Conservation (phyloP, 2,888 invertebrate genomes). For the Plebejus anna region DNA sequence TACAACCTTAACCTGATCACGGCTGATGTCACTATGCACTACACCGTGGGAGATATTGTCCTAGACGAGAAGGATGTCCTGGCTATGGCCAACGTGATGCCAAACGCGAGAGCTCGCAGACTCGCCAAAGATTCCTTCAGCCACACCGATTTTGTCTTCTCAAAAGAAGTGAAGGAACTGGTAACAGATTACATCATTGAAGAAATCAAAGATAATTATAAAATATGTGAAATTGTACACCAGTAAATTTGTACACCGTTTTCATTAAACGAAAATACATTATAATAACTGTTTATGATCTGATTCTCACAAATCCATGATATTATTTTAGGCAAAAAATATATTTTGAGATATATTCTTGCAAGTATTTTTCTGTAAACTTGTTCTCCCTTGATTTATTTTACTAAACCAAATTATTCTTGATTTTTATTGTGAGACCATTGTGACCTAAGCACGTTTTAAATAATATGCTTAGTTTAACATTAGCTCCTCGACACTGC, state of each 20-base stretch:
- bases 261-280: conserved; percentile 1
- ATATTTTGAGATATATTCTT: not conserved
- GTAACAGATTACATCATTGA: conserved; percentile 40
- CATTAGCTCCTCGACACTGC: no score
- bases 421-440: no score
- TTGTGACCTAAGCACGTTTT: no score
- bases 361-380: not conserved
- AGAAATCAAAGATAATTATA: conserved; percentile 34
- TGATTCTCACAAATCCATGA: not conserved
- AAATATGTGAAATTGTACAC: conserved; percentile 21
- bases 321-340: not conserved
- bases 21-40: conserved; percentile 40
- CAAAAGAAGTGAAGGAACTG: conserved; percentile 37
- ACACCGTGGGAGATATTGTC: conserved; percentile 39
- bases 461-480: no score
- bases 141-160: conserved; percentile 40
- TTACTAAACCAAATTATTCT: not conserved
- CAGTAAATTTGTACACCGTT: not conserved
- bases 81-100: conserved; percentile 40
- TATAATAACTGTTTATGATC: conserved; percentile 12
- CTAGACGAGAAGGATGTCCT: conserved; percentile 41
- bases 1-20: conserved; percentile 41
- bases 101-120: conserved; percentile 36
- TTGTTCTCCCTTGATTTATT: not conserved
- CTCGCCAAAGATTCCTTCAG: conserved; percentile 39